Percentiles rank a stretch among this genome's conserved stretches.
Evolutionary conservation across 1,140 invertebrate species (phyloP).

Genomic region (Protaetia brevitarsis): DNA sequence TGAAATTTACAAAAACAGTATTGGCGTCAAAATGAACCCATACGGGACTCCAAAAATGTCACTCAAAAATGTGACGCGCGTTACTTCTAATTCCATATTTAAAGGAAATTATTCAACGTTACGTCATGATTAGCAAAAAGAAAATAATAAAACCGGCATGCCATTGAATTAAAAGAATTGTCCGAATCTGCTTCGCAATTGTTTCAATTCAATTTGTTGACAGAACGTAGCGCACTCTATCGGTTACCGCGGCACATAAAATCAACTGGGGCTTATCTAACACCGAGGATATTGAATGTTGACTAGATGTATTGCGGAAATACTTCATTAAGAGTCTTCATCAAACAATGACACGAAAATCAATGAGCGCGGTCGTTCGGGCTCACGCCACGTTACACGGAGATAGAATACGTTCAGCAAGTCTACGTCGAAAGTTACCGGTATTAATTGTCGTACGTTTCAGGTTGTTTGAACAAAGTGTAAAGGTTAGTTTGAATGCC

Average conservation of each 20-base stretch:
- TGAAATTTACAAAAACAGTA: too few relatives aligned
- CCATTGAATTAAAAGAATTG: too few relatives aligned
- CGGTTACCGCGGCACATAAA: background rate
- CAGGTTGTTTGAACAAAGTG: constrained; percentile 12
- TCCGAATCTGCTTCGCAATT: background rate
- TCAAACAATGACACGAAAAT: constrained; percentile 10
- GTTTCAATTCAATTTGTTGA: background rate
- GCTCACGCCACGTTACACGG: background rate
- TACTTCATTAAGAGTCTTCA: constrained; percentile 17
- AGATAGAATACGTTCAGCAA: background rate
- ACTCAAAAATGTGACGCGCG: too few relatives aligned
- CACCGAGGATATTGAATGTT: background rate
- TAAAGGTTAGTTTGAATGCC: constrained; percentile 4
- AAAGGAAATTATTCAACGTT: too few relatives aligned
- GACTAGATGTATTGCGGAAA: constrained; percentile 5
- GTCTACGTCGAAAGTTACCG: background rate
- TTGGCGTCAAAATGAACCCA: too few relatives aligned
- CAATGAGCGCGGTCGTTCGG: background rate
- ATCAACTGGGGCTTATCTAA: background rate
- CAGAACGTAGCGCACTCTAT: background rate
- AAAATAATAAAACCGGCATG: too few relatives aligned
- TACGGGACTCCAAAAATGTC: too few relatives aligned
- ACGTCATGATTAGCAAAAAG: too few relatives aligned
- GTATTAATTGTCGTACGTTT: constrained; percentile 3
- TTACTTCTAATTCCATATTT: too few relatives aligned